Conservation (phyloP, 2,113 vertebrate species). For the Chionodraco myersi region DNA sequence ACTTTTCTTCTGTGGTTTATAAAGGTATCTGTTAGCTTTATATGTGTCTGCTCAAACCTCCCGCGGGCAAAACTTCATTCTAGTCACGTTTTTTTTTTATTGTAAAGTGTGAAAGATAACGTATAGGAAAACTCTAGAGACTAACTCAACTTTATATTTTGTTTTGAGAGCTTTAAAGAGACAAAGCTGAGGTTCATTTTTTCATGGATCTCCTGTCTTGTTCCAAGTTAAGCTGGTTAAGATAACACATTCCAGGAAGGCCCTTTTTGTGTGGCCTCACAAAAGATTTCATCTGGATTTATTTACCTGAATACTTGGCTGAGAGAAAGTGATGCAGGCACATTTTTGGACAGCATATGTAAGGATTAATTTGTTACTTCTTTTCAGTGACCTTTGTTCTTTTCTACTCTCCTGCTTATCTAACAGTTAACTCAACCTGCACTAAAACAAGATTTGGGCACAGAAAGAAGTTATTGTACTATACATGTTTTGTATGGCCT, state of each 20-base stretch:
- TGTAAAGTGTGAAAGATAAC: conserved; percentile 8
- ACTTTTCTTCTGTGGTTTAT: neutral
- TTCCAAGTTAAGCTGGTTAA: conserved; percentile 20
- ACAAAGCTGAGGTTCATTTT: conserved; percentile 1
- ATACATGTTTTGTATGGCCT: too few species aligned
- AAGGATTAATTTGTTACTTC: neutral
- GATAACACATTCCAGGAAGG: conserved; percentile 27
- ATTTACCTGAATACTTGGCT: conserved; percentile 18
- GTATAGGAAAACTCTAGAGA: neutral
- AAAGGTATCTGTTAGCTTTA: neutral
- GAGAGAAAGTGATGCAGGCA: neutral
- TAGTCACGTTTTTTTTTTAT: neutral
- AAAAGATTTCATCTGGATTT: neutral
- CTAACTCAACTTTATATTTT: neutral
- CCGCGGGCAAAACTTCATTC: neutral
- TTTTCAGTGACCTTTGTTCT: neutral
- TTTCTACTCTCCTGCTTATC: neutral
- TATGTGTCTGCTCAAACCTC: conserved; percentile 7
- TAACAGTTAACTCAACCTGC: neutral
- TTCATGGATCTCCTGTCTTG: conserved; percentile 12
- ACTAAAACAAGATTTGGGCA: neutral
- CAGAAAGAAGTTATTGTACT: neutral
- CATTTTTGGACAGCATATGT: neutral
- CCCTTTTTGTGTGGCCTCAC: conserved; percentile 5
- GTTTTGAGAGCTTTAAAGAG: neutral